These are phyloP conservation scores for Pseudopleuronectes americanus DNA, from an alignment of 2,797 vertebrate genomes.

Conservation along the genomic window DNA sequence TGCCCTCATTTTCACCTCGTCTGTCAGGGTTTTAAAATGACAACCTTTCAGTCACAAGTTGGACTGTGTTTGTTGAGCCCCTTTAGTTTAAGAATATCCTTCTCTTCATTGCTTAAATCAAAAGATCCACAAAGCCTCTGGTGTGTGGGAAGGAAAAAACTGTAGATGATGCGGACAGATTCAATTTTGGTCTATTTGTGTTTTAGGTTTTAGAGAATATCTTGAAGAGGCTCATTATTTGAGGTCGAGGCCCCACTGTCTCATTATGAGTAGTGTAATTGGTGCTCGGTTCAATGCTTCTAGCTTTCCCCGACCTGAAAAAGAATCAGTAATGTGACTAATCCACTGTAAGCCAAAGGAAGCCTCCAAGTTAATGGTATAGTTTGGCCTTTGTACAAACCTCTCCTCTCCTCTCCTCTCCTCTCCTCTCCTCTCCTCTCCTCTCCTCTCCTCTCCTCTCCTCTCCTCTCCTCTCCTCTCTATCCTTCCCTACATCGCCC, in stretches of 20 bases:
- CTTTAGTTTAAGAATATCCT: not conserved
- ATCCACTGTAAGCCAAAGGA: slow-evolving; percentile 70
- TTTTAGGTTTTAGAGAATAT: slow-evolving; percentile 29
- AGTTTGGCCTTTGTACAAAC: slow-evolving; percentile 50
- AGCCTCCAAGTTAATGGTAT: slow-evolving; percentile 54
- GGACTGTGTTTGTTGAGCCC: not conserved
- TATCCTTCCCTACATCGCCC: slow-evolving; percentile 7
- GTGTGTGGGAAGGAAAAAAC: not conserved
- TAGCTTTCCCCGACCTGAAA: slow-evolving; percentile 54
- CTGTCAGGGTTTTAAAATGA: slow-evolving; percentile 2
- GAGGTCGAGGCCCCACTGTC: slow-evolving; percentile 41
- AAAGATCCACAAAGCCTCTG: not conserved
- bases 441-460: not conserved
- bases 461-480: not conserved
- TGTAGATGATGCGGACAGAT: slow-evolving; percentile 8
- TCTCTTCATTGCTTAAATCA: slow-evolving; percentile 8
- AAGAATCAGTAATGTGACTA: slow-evolving; percentile 74
- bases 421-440: too few relatives aligned
- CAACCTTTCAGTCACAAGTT: not conserved
- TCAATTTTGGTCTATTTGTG: slow-evolving; percentile 22
- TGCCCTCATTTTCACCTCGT: not conserved
- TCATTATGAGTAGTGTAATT: slow-evolving; percentile 48
- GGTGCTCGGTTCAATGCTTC: slow-evolving; percentile 53
- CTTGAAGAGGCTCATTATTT: slow-evolving; percentile 44
- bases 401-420: not conserved